Percentiles rank a stretch among this genome's conserved stretches.
Evolutionary conservation across 2,113 vertebrate species (phyloP).

Genomic region (Brachypodius melanocephalos): DNA sequence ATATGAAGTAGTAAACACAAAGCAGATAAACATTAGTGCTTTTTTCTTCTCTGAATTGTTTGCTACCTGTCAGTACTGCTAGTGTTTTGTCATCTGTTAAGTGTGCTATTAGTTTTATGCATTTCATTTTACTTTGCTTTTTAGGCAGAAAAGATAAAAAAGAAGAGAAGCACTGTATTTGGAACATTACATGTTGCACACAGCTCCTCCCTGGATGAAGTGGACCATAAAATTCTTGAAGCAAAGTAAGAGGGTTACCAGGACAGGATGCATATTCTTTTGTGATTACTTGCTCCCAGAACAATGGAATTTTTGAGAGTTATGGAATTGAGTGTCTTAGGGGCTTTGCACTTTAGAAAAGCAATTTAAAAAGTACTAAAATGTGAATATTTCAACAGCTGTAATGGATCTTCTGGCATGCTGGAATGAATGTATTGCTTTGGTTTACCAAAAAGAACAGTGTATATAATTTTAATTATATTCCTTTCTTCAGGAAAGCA

Average conservation of each 20-base stretch:
- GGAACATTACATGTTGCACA: conserved; percentile 97
- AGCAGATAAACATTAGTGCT: neutral
- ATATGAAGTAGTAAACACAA: neutral
- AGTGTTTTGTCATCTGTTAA: neutral
- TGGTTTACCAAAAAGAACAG: neutral
- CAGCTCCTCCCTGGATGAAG: conserved; percentile 96
- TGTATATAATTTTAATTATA: neutral
- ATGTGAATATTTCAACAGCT: neutral
- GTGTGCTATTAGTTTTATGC: neutral
- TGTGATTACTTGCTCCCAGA: neutral
- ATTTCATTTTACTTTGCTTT: conserved; percentile 30
- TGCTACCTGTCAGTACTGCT: neutral
- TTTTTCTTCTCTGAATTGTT: neutral
- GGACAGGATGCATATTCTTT: neutral
- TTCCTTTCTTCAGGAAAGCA: conserved; percentile 81
- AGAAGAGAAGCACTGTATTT: conserved; percentile 93
- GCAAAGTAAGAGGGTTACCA: conserved; percentile 85
- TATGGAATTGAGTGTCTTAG: neutral
- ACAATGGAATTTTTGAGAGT: neutral
- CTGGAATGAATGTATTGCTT: neutral
- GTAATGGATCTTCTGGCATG: neutral
- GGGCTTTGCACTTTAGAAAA: neutral
- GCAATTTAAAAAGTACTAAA: neutral
- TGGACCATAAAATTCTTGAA: conserved; percentile 99
- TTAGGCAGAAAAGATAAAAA: conserved; percentile 98